A percentile compares a stretch with the other conserved stretches of the same genome.
Conservation (phyloP, 2,888 invertebrate genomes). For the Thalpophila matura region DNA sequence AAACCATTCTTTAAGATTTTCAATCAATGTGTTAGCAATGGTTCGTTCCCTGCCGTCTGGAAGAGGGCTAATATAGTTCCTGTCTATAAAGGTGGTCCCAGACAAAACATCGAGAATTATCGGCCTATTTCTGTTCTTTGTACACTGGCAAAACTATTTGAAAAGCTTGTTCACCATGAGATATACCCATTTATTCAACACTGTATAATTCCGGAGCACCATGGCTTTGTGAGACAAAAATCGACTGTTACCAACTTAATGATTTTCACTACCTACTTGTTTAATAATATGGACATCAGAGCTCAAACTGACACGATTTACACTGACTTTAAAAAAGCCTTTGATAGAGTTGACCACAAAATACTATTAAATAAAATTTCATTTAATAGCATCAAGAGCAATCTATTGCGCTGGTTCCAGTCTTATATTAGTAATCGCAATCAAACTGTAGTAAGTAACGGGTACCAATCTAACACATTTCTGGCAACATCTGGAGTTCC, state of each 20-base stretch:
- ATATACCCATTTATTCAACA: not conserved
- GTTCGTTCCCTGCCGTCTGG: slow-evolving; percentile 1
- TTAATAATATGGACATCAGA: slow-evolving; percentile 8
- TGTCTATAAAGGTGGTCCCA: not conserved
- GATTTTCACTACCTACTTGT: slow-evolving; percentile 4
- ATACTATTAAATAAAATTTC: no score
- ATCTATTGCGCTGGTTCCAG: not conserved
- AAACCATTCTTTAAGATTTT: not conserved
- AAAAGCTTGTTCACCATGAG: slow-evolving; percentile 4
- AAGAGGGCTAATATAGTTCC: slow-evolving; percentile 3
- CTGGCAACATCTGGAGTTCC: not conserved
- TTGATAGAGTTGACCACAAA: no score
- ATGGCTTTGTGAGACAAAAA: slow-evolving; percentile 23
- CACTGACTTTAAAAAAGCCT: no score
- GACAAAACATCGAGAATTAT: slow-evolving; percentile 10
- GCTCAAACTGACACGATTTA: not conserved
- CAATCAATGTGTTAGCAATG: not conserved
- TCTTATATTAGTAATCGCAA: not conserved
- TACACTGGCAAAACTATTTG: slow-evolving; percentile 4
- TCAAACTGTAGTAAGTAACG: not conserved
- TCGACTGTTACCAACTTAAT: slow-evolving; percentile 7
- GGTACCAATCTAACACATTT: not conserved
- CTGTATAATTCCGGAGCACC: slow-evolving; percentile 3
- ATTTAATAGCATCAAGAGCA: no score
- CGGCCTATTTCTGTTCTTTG: not conserved